Conservation (phyloP, 2,888 invertebrate species). For the Terebella lapidaria region DNA sequence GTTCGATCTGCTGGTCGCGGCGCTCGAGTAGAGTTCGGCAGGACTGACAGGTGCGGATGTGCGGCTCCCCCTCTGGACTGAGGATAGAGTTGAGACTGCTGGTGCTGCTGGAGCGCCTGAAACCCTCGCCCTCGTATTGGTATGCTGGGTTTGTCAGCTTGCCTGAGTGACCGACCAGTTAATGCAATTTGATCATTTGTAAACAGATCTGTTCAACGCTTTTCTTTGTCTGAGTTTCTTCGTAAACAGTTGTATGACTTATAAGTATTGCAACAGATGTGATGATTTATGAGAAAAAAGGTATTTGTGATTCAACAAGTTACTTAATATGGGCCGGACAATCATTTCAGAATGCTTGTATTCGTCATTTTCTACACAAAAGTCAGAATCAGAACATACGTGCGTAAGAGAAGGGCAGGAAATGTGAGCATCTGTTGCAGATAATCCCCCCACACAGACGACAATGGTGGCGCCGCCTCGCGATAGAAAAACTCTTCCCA, state of each 20-base stretch:
- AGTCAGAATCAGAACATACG: slow-evolving; percentile 37
- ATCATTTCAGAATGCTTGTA: neutral
- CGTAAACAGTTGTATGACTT: neutral
- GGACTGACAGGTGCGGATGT: slow-evolving; percentile 53
- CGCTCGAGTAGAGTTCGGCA: slow-evolving; percentile 66
- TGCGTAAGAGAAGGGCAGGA: slow-evolving; percentile 73
- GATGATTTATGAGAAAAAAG: neutral
- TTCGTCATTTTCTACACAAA: too few species aligned
- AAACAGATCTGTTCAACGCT: too few species aligned
- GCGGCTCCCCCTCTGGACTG: slow-evolving; percentile 63
- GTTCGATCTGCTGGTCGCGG: slow-evolving; percentile 74
- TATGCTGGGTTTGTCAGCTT: slow-evolving; percentile 60
- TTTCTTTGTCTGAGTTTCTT: too few species aligned
- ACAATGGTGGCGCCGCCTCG: slow-evolving; percentile 92
- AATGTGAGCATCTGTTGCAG: slow-evolving; percentile 86
- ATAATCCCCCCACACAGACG: slow-evolving; percentile 85
- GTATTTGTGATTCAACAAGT: neutral
- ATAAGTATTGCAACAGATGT: neutral
- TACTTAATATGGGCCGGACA: neutral
- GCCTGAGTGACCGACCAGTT: slow-evolving; percentile 47
- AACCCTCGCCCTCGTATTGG: slow-evolving; percentile 37
- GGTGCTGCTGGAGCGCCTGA: slow-evolving; percentile 55
- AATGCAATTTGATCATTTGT: too few species aligned
- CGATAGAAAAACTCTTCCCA: slow-evolving; percentile 75
- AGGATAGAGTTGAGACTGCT: slow-evolving; percentile 58